Evolutionary conservation across 2,113 vertebrate genomes (phyloP), one percentile per base, ranked within the genome.

Genomic region (Neoarius graeffei): DNA sequence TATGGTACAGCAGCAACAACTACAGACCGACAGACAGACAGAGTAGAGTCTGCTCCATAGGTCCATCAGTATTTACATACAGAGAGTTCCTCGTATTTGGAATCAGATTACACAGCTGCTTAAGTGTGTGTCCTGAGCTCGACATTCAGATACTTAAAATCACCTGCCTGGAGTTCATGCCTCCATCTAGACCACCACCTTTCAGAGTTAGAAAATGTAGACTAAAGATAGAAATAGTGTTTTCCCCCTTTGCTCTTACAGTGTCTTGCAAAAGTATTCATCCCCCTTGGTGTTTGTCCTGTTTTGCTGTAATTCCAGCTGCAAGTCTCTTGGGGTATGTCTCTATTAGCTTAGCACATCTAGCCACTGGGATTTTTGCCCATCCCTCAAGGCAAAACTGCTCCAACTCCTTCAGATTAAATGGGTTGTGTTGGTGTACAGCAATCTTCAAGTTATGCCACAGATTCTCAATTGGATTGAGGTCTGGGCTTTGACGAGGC

Each of bases 1-100:
- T 98, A 99, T 8, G 98, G 98, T 99, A 95, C 80, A 81, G 13
- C 80, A 30, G 25, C 54, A 59, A 6, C 5, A 27, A 8, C 15
- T 27, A 9, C 79, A 81, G 20, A 30, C 52, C 17, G 25, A 81
- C 54, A 54, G 7, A 59, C 27, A 4, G 17, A 59, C 79, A 30
- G 52, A 67, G 11, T 67, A 7, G 66, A 30, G 66, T n/a, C 59
- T 60, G 5, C 59, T 7, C 19, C 59, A 60, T 60, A 60, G 59
- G 17, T 60, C 59, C n/a, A 30, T 27, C n/a, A 67, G 15, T 69
- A 30, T 69, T 23, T 23, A 48, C 71, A 74, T 7, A 2, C 17
- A 17, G n/a, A 76, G 25, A 4, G 2, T 50, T 48, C 5, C 42
- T 50, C 8, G 6, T 13, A 25, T 11, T 50, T 8, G 7, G 15